Evolutionary conservation across 2,113 vertebrate genomes (phyloP).

Genomic region (Pelobates fuscus): DNA sequence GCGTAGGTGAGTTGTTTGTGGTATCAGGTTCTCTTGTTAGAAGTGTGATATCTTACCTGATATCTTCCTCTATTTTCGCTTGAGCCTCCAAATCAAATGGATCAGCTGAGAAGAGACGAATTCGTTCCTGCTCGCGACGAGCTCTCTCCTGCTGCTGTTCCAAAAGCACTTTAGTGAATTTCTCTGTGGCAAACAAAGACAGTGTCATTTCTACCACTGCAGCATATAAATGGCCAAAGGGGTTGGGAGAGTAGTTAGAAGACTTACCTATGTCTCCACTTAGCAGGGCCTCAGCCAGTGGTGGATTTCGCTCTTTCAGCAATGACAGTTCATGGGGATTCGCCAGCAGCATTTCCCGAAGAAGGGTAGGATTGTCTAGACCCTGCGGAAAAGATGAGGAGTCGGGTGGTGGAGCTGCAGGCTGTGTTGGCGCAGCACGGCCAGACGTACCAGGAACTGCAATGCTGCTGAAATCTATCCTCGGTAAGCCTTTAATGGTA

Average conservation of each 20-base stretch:
- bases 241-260: neutral
- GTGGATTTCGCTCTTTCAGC: slow-evolving; percentile 93
- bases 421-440: slow-evolving; percentile 53
- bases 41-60: slow-evolving; percentile 73
- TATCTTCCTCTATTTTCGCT: slow-evolving; percentile 98
- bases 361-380: slow-evolving; percentile 86
- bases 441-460: slow-evolving; percentile 85
- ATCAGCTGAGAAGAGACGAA: slow-evolving; percentile 90
- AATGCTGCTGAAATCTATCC: slow-evolving; percentile 96
- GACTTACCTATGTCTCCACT: slow-evolving; percentile 93
- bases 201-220: neutral
- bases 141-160: slow-evolving; percentile 96
- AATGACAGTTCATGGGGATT: slow-evolving; percentile 96
- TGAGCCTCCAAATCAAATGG: slow-evolving; percentile 98
- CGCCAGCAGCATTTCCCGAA: slow-evolving; percentile 92
- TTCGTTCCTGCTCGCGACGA: slow-evolving; percentile 90
- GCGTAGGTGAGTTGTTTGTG: too few species aligned
- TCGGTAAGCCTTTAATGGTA: slow-evolving; percentile 78
- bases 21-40: too few species aligned
- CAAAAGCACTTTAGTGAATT: slow-evolving; percentile 88
- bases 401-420: slow-evolving; percentile 56
- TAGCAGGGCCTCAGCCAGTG: slow-evolving; percentile 90
- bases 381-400: slow-evolving; percentile 77
- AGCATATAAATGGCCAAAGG: too few species aligned
- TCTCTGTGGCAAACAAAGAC: slow-evolving; percentile 71